Base-by-base conservation (phyloP, 2,797 vertebrate genomes). In the Sebastes itinus region DNA sequence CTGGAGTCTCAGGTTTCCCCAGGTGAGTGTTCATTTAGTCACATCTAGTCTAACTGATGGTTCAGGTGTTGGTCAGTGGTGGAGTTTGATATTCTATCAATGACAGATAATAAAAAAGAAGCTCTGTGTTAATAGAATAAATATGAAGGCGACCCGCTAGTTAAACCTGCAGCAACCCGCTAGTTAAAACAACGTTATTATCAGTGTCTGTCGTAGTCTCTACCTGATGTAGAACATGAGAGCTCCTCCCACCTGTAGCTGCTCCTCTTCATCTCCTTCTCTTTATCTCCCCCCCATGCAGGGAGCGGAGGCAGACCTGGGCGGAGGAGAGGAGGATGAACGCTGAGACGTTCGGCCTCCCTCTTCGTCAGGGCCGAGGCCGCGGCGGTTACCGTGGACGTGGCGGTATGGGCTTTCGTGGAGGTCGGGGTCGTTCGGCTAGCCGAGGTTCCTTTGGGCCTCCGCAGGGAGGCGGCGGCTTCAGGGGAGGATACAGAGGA, bases 281-380 rank as follows among this genome's bases (percentile, higher is more conserved):
- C 13, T 1, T 33, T 10, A 2, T 32, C 59, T 35, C 10, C 52
- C 28, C 28, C 20, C 38, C 23, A 77, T 6, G 14, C 92, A 99
- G 98, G 90, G 97, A 99, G 73, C 95, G 97, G 56, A 96, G 97
- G 94, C 97, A 97, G 90, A 99, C 98, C 32, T 99, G 98, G 98
- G 98, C 97, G 0, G 98, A 99, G 92, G 98, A 99, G 92, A 93
- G 98, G 81, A 95, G 97, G 84, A 86, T 99, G 95, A 99, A 99
- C 18, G 97, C 97, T 0, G 98, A 99, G 94, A 99, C 98, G 0
- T 99, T 99, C 3, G 98, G 98, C 42, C 95, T 99, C 80, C 98
- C 98, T 0, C 89, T 98, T 71, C 97, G 98, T 75, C 96, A 97
- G 60, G 94, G 95, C 72, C 95, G 97, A 0, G 97, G 97, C 1